These are phyloP conservation scores for Palloptera scutellata DNA, from an alignment of 2,888 invertebrate genomes.

Conservation along the genomic window DNA sequence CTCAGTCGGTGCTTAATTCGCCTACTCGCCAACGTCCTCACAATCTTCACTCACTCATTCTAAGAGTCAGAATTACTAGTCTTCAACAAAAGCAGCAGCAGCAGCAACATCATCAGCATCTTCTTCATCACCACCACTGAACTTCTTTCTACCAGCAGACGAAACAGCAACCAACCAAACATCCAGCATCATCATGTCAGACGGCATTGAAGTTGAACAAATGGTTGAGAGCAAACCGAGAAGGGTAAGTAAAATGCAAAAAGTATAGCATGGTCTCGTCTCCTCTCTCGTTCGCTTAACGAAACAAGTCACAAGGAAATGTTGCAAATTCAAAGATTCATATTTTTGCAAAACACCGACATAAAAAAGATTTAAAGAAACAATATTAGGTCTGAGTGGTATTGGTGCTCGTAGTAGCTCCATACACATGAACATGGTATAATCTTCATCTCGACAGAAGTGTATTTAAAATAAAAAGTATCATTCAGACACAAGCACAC, in stretches of 20 bases:
- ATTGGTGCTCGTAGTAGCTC: too few relatives aligned
- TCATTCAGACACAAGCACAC: too few relatives aligned
- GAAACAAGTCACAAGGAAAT: too few relatives aligned
- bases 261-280: too few relatives aligned
- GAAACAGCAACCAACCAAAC: constrained; percentile 31
- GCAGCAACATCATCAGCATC: constrained; percentile 28
- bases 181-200: constrained; percentile 57
- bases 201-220: constrained; percentile 73
- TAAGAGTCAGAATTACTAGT: neutral
- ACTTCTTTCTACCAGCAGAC: constrained; percentile 21
- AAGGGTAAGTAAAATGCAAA: constrained; percentile 66
- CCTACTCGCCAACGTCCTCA: too few relatives aligned
- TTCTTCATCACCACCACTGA: constrained; percentile 15
- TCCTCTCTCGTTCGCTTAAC: too few relatives aligned
- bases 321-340: constrained; percentile 1
- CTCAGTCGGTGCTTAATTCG: neutral
- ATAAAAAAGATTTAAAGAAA: neutral
- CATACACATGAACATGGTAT: too few relatives aligned
- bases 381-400: too few relatives aligned
- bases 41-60: too few relatives aligned
- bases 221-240: constrained; percentile 70
- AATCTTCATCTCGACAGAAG: too few relatives aligned
- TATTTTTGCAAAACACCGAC: neutral
- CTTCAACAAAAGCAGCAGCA: constrained; percentile 11
- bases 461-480: too few relatives aligned